These are phyloP conservation scores for Lampropteryx suffumata DNA, from an alignment of 2,888 invertebrate species.

Conservation along the genomic window DNA sequence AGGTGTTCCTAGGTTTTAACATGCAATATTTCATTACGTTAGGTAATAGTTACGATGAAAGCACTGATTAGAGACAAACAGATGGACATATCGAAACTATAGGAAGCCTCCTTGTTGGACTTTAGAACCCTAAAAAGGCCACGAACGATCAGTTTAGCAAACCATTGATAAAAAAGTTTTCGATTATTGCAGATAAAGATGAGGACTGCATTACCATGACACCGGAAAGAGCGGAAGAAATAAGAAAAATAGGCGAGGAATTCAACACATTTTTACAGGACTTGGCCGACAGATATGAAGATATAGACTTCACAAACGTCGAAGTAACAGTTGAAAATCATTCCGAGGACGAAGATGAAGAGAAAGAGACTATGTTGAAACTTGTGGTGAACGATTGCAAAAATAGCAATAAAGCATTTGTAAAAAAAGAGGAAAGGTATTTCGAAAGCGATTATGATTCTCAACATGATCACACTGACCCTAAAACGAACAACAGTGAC, in stretches of 20 bases:
- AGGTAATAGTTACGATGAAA: no score
- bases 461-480: no score
- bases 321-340: conserved; percentile 6
- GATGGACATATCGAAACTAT: no score
- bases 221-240: not conserved
- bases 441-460: not conserved
- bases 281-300: conserved; percentile 4
- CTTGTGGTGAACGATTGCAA: conserved; percentile 1
- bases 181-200: conserved; percentile 2
- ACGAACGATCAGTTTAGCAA: no score
- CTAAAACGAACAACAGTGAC: no score
- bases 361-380: conserved; percentile 7
- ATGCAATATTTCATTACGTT: no score
- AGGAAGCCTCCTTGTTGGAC: no score
- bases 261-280: conserved; percentile 3
- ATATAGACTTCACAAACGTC: conserved; percentile 9
- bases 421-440: not conserved
- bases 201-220: conserved; percentile 7
- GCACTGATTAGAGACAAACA: no score
- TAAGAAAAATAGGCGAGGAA: conserved; percentile 6
- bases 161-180: no score
- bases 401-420: not conserved
- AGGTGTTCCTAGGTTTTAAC: no score
- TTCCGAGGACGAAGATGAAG: not conserved
- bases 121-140: no score